Conservation (phyloP, 2,888 invertebrate genomes). For the Plusia festucae region DNA sequence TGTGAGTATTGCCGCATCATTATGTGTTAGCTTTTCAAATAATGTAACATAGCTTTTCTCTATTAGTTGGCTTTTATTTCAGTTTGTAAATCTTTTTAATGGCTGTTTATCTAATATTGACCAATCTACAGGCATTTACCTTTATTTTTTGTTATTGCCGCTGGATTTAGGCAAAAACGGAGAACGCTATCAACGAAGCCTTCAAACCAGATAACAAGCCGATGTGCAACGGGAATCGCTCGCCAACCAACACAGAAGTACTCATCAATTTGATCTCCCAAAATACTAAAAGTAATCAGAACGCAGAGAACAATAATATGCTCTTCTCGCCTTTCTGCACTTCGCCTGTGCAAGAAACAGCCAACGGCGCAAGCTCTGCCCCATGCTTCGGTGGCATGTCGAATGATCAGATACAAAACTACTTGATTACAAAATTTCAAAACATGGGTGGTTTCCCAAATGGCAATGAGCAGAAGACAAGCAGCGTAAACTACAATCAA, state of each 20-base stretch:
- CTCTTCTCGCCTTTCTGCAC: slow-evolving; percentile 67
- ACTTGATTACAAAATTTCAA: slow-evolving; percentile 80
- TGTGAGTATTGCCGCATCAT: slow-evolving; percentile 30
- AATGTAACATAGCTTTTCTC: slow-evolving; percentile 11
- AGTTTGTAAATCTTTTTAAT: slow-evolving; percentile 12
- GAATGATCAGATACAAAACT: slow-evolving; percentile 82
- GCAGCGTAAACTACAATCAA: slow-evolving; percentile 71
- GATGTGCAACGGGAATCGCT: slow-evolving; percentile 71
- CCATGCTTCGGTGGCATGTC: slow-evolving; percentile 76
- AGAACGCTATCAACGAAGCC: slow-evolving; percentile 56
- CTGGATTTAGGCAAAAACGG: slow-evolving; percentile 65
- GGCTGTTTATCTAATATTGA: slow-evolving; percentile 20
- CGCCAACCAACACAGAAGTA: slow-evolving; percentile 66
- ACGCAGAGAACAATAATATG: slow-evolving; percentile 77
- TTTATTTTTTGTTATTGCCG: slow-evolving; percentile 62
- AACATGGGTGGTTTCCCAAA: slow-evolving; percentile 74
- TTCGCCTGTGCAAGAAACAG: slow-evolving; percentile 64
- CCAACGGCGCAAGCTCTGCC: slow-evolving; percentile 66
- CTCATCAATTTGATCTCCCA: slow-evolving; percentile 73
- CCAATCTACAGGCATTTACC: slow-evolving; percentile 5
- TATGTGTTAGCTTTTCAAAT: neutral
- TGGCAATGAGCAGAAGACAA: slow-evolving; percentile 55
- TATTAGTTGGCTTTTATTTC: slow-evolving; percentile 11
- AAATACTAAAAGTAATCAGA: slow-evolving; percentile 66
- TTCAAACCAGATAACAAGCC: slow-evolving; percentile 57